These are phyloP conservation scores for Vanessa cardui DNA, from an alignment of 2,888 invertebrate species.

Conservation along the genomic window DNA sequence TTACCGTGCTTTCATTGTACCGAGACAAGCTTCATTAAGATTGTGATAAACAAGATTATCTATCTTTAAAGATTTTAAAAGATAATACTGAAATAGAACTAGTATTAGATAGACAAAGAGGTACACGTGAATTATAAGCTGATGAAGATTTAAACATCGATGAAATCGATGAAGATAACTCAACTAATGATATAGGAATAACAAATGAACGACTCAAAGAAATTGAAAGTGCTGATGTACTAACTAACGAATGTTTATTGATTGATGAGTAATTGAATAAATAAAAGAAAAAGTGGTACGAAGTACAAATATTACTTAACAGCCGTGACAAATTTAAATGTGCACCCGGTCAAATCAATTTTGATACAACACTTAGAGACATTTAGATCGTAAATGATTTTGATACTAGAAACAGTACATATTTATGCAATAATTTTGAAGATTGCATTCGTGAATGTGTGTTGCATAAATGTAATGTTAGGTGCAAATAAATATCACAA, in stretches of 20 bases:
- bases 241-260: constrained; percentile 8
- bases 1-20: constrained; percentile 36
- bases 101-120: neutral
- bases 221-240: constrained; percentile 25
- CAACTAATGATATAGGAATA: neutral
- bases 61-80: constrained; percentile 5
- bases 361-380: no score
- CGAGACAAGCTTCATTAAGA: constrained; percentile 28
- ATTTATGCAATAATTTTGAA: constrained; percentile 4
- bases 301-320: neutral
- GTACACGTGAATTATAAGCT: neutral
- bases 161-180: neutral
- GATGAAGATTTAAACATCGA: neutral
- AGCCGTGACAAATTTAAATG: neutral
- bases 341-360: neutral
- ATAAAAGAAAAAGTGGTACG: neutral
- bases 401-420: no score
- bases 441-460: neutral
- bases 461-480: no score
- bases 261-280: neutral
- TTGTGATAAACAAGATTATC: constrained; percentile 9
- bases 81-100: neutral
- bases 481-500: neutral
- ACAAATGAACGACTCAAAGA: neutral
- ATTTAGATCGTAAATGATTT: no score